Conservation (phyloP, 1,140 invertebrate genomes). For the Brachystomella parvula region DNA sequence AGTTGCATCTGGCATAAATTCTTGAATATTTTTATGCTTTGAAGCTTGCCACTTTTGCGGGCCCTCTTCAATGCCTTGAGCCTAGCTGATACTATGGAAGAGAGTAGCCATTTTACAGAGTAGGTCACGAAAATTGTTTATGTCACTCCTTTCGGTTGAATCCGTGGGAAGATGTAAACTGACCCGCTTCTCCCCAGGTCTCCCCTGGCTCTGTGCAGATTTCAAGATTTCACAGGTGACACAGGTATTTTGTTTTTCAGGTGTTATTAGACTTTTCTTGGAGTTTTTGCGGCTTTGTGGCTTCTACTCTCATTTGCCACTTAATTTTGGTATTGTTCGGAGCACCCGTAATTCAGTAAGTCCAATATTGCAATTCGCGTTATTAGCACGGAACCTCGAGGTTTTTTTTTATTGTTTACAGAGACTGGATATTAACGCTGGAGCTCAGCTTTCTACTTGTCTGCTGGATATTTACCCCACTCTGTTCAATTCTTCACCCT, state of each 20-base stretch:
- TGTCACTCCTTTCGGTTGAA: too few species aligned
- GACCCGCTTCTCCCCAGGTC: not conserved
- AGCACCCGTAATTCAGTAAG: conserved; percentile 33
- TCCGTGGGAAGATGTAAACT: too few species aligned
- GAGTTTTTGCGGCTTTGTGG: conserved; percentile 20
- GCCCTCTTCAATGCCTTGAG: too few species aligned
- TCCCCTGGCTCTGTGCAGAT: not conserved
- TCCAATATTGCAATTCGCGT: not conserved
- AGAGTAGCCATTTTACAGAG: not conserved
- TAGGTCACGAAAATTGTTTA: not conserved
- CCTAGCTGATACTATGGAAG: too few species aligned
- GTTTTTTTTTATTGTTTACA: conserved; percentile 14
- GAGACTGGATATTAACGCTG: conserved; percentile 28
- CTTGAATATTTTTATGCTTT: too few species aligned
- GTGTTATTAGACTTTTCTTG: conserved; percentile 17
- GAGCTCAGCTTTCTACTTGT: conserved; percentile 32
- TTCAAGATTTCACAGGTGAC: too few species aligned
- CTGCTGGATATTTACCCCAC: conserved; percentile 28
- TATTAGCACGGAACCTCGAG: not conserved
- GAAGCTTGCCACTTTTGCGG: too few species aligned
- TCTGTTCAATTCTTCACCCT: conserved; percentile 24
- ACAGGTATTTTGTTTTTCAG: too few species aligned
- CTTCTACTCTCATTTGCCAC: conserved; percentile 23
- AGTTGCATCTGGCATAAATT: too few species aligned
- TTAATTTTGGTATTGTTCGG: conserved; percentile 32